Percentiles rank a stretch among this genome's conserved stretches.
phyloP scores from a whole-genome alignment of 2,113 vertebrate genomes.

The Casuarius casuarius region DNA sequence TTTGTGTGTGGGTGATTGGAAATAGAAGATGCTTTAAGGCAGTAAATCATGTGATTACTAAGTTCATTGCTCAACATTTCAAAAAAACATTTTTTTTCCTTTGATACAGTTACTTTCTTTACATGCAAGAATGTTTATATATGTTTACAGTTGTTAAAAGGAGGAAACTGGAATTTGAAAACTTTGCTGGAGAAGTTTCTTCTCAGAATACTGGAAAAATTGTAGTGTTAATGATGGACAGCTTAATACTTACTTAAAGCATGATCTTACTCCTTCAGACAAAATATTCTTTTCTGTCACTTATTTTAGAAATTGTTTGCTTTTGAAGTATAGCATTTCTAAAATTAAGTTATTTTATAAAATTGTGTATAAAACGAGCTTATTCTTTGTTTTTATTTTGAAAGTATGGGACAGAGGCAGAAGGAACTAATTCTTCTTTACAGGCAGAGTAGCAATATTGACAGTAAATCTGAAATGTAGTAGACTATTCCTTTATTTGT shows the following conservation, averaged over 20 bases:
- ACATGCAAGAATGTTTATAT: neutral
- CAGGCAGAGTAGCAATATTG: neutral
- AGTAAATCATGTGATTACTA: neutral
- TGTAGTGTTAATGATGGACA: neutral
- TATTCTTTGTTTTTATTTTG: neutral
- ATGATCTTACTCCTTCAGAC: neutral
- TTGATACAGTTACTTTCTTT: neutral
- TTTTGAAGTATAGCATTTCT: neutral
- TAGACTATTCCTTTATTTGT: neutral
- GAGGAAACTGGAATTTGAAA: neutral
- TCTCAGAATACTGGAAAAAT: neutral
- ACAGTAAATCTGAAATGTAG: neutral
- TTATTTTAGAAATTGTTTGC: neutral
- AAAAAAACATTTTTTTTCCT: neutral
- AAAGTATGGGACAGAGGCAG: neutral
- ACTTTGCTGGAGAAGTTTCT: neutral
- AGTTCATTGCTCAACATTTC: neutral
- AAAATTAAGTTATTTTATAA: neutral
- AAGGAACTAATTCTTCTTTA: neutral
- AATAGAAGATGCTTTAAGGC: neutral
- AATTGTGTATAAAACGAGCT: neutral
- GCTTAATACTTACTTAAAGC: neutral
- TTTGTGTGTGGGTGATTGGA: neutral
- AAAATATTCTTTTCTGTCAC: neutral
- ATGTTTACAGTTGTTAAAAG: neutral